These are phyloP conservation scores for Zaprionus camerounensis DNA, from an alignment of 1,140 invertebrate genomes.

Conservation along the genomic window DNA sequence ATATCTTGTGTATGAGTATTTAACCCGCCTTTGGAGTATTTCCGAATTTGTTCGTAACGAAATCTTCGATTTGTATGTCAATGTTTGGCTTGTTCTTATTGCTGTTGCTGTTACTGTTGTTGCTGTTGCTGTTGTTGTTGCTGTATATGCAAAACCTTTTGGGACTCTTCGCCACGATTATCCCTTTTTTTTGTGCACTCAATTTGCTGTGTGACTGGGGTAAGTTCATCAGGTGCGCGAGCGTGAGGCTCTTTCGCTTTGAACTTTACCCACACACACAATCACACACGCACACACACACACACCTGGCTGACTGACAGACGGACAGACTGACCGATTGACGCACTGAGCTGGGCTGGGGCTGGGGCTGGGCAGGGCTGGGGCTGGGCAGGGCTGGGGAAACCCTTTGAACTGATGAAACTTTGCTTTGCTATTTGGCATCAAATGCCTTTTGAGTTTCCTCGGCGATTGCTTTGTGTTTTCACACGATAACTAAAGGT, in stretches of 20 bases:
- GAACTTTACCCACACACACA: constrained; percentile 42
- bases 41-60: constrained; percentile 25
- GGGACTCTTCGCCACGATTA: constrained; percentile 70
- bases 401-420: constrained; percentile 19
- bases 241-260: constrained; percentile 48
- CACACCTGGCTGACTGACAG: constrained; percentile 21
- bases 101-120: neutral
- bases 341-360: constrained; percentile 26
- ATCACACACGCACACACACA: neutral
- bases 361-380: neutral
- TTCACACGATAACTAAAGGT: constrained; percentile 56
- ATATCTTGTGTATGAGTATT: constrained; percentile 25
- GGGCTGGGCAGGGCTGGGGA: neutral
- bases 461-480: constrained; percentile 57
- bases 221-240: constrained; percentile 60
- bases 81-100: constrained; percentile 17
- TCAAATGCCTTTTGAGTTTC: constrained; percentile 63
- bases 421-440: constrained; percentile 28
- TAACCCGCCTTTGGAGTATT: constrained; percentile 40
- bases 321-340: constrained; percentile 24
- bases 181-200: constrained; percentile 74
- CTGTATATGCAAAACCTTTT: constrained; percentile 55
- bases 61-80: constrained; percentile 46
- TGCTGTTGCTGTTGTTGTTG: constrained; percentile 15
- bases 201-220: constrained; percentile 59